Conservation (phyloP, 2,797 vertebrate genomes). For the Atherinosoma microstoma region DNA sequence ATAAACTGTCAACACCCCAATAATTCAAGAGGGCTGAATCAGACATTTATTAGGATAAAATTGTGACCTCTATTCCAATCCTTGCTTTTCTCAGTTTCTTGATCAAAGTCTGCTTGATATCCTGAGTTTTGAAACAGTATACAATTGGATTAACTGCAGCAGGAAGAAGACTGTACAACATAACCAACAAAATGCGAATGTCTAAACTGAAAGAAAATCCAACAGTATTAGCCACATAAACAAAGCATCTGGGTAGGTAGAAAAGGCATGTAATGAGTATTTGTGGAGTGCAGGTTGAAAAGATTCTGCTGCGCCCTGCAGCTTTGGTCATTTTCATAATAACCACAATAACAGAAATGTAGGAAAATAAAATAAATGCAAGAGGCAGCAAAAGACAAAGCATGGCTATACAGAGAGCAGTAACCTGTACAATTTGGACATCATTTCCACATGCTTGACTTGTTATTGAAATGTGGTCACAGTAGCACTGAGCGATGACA, state of each 20-base stretch:
- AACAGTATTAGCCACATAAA: constrained; percentile 54
- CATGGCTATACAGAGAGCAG: constrained; percentile 70
- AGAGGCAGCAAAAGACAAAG: constrained; percentile 78
- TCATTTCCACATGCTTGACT: constrained; percentile 77
- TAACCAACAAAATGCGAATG: constrained; percentile 58
- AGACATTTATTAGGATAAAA: neutral
- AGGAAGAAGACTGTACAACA: constrained; percentile 76
- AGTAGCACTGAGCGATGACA: constrained; percentile 81
- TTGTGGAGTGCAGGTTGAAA: constrained; percentile 81
- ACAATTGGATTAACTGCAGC: constrained; percentile 83
- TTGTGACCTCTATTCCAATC: constrained; percentile 41
- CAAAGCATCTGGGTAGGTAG: constrained; percentile 75
- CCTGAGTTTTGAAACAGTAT: constrained; percentile 81
- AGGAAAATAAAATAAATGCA: constrained; percentile 82
- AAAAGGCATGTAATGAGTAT: constrained; percentile 81
- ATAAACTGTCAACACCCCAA: too few species aligned
- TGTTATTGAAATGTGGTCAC: constrained; percentile 79
- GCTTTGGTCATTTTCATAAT: constrained; percentile 73
- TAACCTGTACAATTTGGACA: constrained; percentile 40
- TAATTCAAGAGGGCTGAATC: too few species aligned
- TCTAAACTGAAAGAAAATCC: constrained; percentile 64
- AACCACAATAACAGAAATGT: constrained; percentile 65
- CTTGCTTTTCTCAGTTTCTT: constrained; percentile 49
- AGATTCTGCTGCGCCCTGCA: constrained; percentile 59
- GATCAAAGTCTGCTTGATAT: constrained; percentile 63